Percentiles rank a stretch among this genome's conserved stretches.
Evolutionary conservation across 2,797 vertebrate species (phyloP).

Genomic region (Hoplostethus atlanticus): DNA sequence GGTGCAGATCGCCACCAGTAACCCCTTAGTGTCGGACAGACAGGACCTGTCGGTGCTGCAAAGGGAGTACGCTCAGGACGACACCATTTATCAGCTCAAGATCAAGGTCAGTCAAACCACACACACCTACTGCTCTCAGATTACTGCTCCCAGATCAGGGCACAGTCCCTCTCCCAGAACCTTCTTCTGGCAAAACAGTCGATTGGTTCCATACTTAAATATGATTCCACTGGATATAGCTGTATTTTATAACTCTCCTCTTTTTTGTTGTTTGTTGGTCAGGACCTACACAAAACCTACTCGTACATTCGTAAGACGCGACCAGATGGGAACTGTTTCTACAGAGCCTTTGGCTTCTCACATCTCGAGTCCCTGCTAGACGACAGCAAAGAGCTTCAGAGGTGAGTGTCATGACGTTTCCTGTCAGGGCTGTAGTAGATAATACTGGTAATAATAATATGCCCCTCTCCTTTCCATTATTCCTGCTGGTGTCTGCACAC

Average conservation of each 20-base stretch:
- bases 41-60: constrained; percentile 91
- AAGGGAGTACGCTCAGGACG: constrained; percentile 92
- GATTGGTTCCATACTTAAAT: too few relatives aligned
- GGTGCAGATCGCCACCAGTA: constrained; percentile 93
- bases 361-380: constrained; percentile 93
- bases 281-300: constrained; percentile 95
- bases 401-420: constrained; percentile 66
- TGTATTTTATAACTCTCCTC: neutral
- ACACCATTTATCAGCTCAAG: constrained; percentile 94
- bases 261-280: constrained; percentile 14
- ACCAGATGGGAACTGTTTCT: constrained; percentile 96
- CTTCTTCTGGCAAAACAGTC: neutral
- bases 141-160: constrained; percentile 21
- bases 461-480: too few relatives aligned
- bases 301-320: constrained; percentile 93
- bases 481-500: too few relatives aligned
- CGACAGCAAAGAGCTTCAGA: constrained; percentile 91
- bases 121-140: neutral
- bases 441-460: too few relatives aligned
- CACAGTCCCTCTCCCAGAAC: neutral
- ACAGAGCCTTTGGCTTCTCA: constrained; percentile 92
- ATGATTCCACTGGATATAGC: neutral
- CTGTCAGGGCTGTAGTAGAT: neutral
- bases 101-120: constrained; percentile 86
- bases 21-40: constrained; percentile 93